These are phyloP conservation scores for Acanthosoma haemorrhoidale DNA, from an alignment of 2,888 invertebrate genomes.

Conservation along the genomic window DNA sequence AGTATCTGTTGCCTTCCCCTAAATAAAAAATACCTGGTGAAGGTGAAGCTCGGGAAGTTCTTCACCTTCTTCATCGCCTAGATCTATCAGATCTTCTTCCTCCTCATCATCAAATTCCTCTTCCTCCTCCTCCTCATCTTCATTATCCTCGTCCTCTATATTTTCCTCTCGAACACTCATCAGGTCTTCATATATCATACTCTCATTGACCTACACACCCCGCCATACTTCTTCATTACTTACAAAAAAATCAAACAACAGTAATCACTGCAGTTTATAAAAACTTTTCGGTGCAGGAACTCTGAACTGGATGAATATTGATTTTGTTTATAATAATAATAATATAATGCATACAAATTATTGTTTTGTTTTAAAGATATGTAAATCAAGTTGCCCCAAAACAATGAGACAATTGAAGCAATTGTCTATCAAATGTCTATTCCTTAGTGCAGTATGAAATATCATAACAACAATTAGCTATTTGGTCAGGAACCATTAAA, in stretches of 20 bases:
- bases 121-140: neutral
- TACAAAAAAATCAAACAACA: neutral
- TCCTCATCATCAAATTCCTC: neutral
- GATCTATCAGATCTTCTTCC: conserved; percentile 2
- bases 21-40: conserved; percentile 3
- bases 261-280: neutral
- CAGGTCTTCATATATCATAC: conserved; percentile 7
- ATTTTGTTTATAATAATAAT: neutral
- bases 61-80: neutral
- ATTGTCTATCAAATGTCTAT: no score
- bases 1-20: neutral
- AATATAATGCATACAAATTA: no score
- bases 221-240: neutral
- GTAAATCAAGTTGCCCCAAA: no score
- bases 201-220: conserved; percentile 4
- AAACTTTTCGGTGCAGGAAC: neutral
- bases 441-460: no score
- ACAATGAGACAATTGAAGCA: no score
- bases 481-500: no score
- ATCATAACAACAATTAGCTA: no score
- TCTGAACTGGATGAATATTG: neutral
- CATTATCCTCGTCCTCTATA: neutral
- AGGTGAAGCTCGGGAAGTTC: conserved; percentile 7
- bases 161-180: conserved; percentile 5
- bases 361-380: no score